These are phyloP conservation scores for Sinodicranocentrus sp. DNA, from an alignment of 2,888 invertebrate species.

Conservation along the genomic window DNA sequence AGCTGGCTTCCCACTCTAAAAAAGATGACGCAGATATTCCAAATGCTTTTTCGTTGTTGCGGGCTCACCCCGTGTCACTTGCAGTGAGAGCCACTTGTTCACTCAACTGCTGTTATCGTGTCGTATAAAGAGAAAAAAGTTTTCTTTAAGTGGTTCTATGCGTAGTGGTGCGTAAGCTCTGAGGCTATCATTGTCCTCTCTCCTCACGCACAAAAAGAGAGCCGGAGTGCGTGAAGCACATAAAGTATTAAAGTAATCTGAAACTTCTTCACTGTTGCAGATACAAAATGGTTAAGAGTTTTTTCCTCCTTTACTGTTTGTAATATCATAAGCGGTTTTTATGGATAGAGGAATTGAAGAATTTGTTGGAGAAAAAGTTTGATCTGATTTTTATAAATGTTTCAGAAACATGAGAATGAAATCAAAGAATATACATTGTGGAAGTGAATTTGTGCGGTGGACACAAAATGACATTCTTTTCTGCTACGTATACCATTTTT, in stretches of 20 bases:
- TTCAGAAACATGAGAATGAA: background rate
- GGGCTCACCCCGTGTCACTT: slow-evolving; percentile 49
- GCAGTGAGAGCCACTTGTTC: slow-evolving; percentile 53
- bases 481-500: background rate
- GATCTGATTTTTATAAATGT: slow-evolving; percentile 5
- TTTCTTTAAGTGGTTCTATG: slow-evolving; percentile 13
- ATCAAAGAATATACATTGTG: background rate
- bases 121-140: background rate
- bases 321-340: slow-evolving; percentile 11
- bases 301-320: background rate
- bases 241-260: slow-evolving; percentile 56
- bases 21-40: slow-evolving; percentile 45
- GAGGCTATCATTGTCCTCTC: slow-evolving; percentile 1
- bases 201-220: slow-evolving; percentile 7
- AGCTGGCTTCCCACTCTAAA: too few species aligned
- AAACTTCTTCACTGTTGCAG: slow-evolving; percentile 15
- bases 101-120: slow-evolving; percentile 48
- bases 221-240: slow-evolving; percentile 15
- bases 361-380: background rate
- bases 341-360: slow-evolving; percentile 7
- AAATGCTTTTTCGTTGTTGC: slow-evolving; percentile 25
- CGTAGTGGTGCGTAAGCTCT: slow-evolving; percentile 26
- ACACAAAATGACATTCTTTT: background rate
- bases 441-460: background rate
- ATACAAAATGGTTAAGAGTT: background rate